Conservation (phyloP, 2,113 vertebrate species). For the Agapornis roseicollis region DNA sequence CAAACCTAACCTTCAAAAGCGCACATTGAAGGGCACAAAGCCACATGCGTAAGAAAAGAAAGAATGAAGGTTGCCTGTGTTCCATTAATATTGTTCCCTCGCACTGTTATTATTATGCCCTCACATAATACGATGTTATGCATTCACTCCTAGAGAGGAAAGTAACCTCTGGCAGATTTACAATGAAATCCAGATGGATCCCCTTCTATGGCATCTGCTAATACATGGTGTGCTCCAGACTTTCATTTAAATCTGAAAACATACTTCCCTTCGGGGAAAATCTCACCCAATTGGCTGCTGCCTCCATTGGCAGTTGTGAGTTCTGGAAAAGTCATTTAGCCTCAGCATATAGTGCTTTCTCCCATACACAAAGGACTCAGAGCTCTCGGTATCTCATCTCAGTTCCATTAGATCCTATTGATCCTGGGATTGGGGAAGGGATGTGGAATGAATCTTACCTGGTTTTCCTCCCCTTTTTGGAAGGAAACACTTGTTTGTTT, state of each 20-base stretch:
- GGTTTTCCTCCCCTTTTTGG: neutral
- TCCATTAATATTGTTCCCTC: neutral
- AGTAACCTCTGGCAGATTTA: conserved; percentile 15
- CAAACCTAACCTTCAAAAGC: neutral
- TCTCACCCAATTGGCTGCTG: conserved; percentile 22
- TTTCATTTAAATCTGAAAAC: neutral
- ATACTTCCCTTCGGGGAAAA: neutral
- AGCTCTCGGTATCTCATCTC: neutral
- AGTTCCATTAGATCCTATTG: neutral
- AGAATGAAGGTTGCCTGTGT: neutral
- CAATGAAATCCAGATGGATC: conserved; percentile 50
- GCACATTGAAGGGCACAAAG: neutral
- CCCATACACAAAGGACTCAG: neutral
- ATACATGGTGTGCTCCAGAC: neutral
- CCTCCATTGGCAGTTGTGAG: neutral
- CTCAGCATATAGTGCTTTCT: neutral
- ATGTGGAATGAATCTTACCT: neutral
- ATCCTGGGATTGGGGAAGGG: neutral
- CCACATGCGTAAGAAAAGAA: neutral
- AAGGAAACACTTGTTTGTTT: neutral
- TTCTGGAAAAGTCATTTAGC: neutral
- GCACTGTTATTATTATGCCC: neutral
- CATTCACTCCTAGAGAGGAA: conserved; percentile 4
- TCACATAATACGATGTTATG: neutral
- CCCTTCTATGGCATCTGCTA: conserved; percentile 1